Conservation (phyloP, 92 coral and sea anemone genomes). For the Umimayanthus chanpuru region DNA sequence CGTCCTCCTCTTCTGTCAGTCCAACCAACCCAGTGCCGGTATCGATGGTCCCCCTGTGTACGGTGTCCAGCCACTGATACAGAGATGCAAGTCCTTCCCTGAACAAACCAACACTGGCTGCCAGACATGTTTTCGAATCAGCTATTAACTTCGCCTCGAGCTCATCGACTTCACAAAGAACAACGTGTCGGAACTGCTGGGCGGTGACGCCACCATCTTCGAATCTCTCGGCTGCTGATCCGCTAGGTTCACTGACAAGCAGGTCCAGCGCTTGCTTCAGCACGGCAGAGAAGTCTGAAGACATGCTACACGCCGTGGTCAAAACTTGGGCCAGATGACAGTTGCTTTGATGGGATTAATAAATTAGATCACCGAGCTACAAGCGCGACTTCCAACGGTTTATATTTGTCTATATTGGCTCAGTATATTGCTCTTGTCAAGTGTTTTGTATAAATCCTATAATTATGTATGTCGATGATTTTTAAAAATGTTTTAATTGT, state of each 20-base stretch:
- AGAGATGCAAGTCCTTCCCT: constrained; percentile 15
- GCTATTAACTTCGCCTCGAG: constrained; percentile 12
- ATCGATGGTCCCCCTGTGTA: constrained; percentile 17
- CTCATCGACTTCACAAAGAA: constrained; percentile 3
- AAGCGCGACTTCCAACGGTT: background rate
- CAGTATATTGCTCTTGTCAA: background rate
- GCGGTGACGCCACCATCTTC: background rate
- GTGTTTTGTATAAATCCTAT: background rate
- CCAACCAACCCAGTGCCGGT: background rate
- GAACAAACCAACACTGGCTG: constrained; percentile 20
- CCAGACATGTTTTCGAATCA: constrained; percentile 14
- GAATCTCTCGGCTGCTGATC: background rate
- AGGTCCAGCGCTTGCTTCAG: background rate
- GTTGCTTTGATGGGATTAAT: background rate
- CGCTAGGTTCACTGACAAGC: constrained; percentile 6
- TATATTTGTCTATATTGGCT: background rate
- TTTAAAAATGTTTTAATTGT: background rate
- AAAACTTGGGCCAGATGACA: background rate
- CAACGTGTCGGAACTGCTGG: constrained; percentile 5
- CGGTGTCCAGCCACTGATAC: constrained; percentile 9
- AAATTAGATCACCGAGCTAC: background rate
- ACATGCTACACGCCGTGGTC: background rate
- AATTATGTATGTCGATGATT: background rate
- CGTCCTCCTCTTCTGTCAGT: constrained; percentile 33
- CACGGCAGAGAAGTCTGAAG: background rate